These are phyloP conservation scores for Apis laboriosa DNA, from an alignment of 1,140 invertebrate genomes.

Conservation along the genomic window DNA sequence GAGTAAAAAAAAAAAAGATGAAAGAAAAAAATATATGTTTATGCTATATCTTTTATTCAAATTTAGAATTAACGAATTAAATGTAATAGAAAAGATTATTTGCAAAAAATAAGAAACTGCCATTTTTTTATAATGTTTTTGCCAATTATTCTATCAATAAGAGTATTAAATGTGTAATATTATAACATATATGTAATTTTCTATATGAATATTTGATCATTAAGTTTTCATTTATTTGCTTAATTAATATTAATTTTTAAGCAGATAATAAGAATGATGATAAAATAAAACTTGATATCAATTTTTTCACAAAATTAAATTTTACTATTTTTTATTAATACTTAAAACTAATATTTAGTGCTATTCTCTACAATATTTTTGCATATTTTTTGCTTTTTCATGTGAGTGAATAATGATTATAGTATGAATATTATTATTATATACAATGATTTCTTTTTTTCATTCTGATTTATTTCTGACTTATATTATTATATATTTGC, in stretches of 20 bases:
- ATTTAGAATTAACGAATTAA: conserved; percentile 9
- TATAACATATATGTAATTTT: background rate
- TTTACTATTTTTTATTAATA: conserved; percentile 29
- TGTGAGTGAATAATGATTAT: conserved; percentile 51
- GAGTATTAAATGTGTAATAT: conserved; percentile 13
- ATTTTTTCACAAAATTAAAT: conserved; percentile 21
- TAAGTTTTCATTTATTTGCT: background rate
- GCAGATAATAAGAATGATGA: background rate
- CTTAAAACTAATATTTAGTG: conserved; percentile 16
- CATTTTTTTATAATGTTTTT: conserved; percentile 53
- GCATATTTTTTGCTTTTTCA: conserved; percentile 18
- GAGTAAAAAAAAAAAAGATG: conserved; percentile 16
- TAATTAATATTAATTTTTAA: background rate
- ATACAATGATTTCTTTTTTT: background rate
- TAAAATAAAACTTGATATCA: conserved; percentile 1
- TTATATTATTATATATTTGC: conserved; percentile 16
- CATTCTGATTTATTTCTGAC: background rate
- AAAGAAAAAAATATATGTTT: background rate
- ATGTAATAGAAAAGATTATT: conserved; percentile 21
- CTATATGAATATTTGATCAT: conserved; percentile 7
- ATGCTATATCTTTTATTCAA: conserved; percentile 37
- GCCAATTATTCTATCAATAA: conserved; percentile 46
- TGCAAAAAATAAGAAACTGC: conserved; percentile 53
- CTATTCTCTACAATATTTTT: no score
- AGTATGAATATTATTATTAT: no score